Base-by-base conservation (phyloP, 2,888 invertebrate genomes). In the Andrena dorsata region DNA sequence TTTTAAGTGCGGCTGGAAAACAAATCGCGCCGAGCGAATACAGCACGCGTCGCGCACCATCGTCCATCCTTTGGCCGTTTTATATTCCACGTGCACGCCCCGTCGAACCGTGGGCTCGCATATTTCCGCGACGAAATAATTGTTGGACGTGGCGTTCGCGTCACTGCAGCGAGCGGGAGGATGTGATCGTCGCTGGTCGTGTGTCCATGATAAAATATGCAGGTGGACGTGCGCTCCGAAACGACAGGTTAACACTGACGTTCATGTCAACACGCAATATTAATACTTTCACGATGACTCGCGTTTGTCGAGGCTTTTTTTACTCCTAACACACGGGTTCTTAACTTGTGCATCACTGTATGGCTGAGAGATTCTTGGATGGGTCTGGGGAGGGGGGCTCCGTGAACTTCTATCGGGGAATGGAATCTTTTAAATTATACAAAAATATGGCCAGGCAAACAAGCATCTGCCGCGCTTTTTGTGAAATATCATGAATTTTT, bases 261-360 rank as follows among this genome's bases (percentile, higher is more conserved):
- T 73, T 69, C 60, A 65, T 70, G 72, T 77, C 73, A 64, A 79
- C 56, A 56, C 70, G 69, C 68, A 68, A 82, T 86, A 84, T 78
- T 76, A 84, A 84, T 84, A 86, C 75, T 56, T 70, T 28, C n/a
- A 71, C 41, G 72, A 86, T 85, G 81, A 83, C 79, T 82, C 35
- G 72, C 71, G 81, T 20, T 83, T 85, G 77, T 85, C 75, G 63
- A n/a, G 23, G 58, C 53, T 35, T 51, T 69, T 64, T 75, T 66
- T 47, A 65, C 58, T 23, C 56, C 70, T 4, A 13, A 16, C 41
- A 16, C 41, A 41, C 16, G 41, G 41, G 41, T 41, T 41, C 41
- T 41, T 41, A 41, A 41, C 16, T 41, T 41, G 41, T 41, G 41
- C 16, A 4, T 41, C 41, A 16, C 41, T 13, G 41, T 16, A 41